Percentiles rank a stretch among this genome's conserved stretches.
phyloP scores from a whole-genome alignment of 2,888 invertebrate genomes.

The Galeruca laticollis region DNA sequence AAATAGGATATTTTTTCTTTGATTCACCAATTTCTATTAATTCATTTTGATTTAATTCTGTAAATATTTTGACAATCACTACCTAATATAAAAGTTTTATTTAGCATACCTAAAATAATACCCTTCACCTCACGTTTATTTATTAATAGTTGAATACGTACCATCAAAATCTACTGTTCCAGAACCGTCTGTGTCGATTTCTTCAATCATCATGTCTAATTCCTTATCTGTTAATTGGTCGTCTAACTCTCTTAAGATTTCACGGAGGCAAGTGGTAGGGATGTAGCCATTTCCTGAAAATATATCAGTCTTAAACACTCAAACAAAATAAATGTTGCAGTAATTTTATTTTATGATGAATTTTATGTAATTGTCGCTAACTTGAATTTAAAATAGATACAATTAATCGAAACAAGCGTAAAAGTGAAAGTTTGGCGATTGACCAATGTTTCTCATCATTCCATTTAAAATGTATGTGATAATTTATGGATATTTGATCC shows the following conservation, averaged over 20 bases:
- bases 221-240: conserved; percentile 95
- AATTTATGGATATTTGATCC: not conserved
- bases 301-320: not conserved
- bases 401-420: not conserved
- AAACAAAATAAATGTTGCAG: too few relatives aligned
- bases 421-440: conserved; percentile 16
- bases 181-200: conserved; percentile 98
- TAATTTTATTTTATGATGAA: too few relatives aligned
- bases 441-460: conserved; percentile 1
- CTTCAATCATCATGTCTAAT: conserved; percentile 96
- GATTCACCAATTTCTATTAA: too few relatives aligned
- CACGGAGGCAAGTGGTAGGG: conserved; percentile 91
- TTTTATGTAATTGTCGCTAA: not conserved
- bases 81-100: too few relatives aligned
- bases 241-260: conserved; percentile 95
- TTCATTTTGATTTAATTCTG: too few relatives aligned
- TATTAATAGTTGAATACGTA: too few relatives aligned
- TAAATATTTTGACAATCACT: too few relatives aligned
- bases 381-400: not conserved
- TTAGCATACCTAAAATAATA: too few relatives aligned
- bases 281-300: conserved; percentile 87
- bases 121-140: too few relatives aligned
- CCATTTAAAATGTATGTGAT: not conserved
- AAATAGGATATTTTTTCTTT: too few relatives aligned
- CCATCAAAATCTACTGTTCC: conserved; percentile 99